phyloP scores from a whole-genome alignment of 2,797 vertebrate species.

The Micropoecilia bifurca region DNA sequence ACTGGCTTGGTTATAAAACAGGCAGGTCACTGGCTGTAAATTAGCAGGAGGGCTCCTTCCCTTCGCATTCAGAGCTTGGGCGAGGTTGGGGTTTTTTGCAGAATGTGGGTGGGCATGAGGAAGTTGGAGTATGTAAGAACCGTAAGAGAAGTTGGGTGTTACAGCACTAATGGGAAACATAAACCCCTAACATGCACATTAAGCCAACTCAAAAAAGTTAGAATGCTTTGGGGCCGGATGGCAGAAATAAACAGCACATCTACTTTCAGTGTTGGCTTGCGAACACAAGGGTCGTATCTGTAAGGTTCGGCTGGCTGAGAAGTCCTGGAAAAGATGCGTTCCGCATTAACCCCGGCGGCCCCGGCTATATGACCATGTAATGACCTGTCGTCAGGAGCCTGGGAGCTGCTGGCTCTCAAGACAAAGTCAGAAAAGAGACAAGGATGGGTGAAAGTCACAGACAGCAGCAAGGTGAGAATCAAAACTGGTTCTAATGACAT shows the following conservation, averaged over 20 bases:
- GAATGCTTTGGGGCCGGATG: constrained; percentile 3
- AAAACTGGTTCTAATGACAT: constrained; percentile 1
- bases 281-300: constrained; percentile 13
- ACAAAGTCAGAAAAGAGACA: constrained; percentile 21
- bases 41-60: constrained; percentile 34
- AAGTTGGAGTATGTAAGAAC: constrained; percentile 8
- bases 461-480: constrained; percentile 37
- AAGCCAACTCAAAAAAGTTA: constrained; percentile 2
- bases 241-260: constrained; percentile 15
- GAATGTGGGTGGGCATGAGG: constrained; percentile 59
- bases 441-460: constrained; percentile 19
- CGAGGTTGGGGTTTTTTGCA: constrained; percentile 18
- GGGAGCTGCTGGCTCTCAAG: constrained; percentile 59
- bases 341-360: constrained; percentile 63
- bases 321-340: constrained; percentile 62
- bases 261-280: neutral
- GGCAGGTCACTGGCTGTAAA: constrained; percentile 65
- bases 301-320: constrained; percentile 18
- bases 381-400: constrained; percentile 72
- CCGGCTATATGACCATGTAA: constrained; percentile 66
- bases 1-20: constrained; percentile 56
- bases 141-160: constrained; percentile 19
- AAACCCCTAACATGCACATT: constrained; percentile 19
- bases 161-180: constrained; percentile 19
- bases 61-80: constrained; percentile 5